Evolutionary conservation across 1,140 invertebrate genomes (phyloP).

Genomic region (Scylla paramamosain): DNA sequence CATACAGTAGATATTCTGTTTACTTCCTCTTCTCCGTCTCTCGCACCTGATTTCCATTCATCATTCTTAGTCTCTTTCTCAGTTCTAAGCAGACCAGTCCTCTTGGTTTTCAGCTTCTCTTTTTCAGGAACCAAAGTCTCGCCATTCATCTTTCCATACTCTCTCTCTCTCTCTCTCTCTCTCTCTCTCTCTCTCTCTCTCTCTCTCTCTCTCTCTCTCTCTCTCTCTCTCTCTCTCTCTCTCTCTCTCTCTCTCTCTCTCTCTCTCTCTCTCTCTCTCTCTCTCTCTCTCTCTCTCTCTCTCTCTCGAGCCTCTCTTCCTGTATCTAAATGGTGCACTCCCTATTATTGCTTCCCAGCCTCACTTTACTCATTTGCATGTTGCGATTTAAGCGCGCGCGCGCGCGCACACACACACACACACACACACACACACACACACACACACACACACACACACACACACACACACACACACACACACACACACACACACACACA

Average conservation of each 20-base stretch:
- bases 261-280: background rate
- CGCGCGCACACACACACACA: too few species aligned
- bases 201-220: background rate
- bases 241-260: background rate
- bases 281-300: background rate
- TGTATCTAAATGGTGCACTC: too few species aligned
- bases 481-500: too few species aligned
- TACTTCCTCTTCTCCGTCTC: background rate
- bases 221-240: conserved; percentile 9
- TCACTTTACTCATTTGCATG: too few species aligned
- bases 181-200: background rate
- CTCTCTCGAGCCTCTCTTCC: background rate
- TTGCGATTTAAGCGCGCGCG: too few species aligned
- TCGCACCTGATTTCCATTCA: background rate
- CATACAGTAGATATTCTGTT: background rate
- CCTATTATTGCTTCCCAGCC: too few species aligned
- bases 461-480: too few species aligned
- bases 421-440: too few species aligned
- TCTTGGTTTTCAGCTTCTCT: background rate
- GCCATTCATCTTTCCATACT: background rate
- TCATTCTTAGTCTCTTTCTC: background rate
- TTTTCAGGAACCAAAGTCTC: background rate
- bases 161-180: conserved; percentile 15
- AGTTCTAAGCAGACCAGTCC: background rate
- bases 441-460: too few species aligned